Evolutionary conservation across 2,113 vertebrate genomes (phyloP).

Genomic region (Chelonoidis abingdonii): DNA sequence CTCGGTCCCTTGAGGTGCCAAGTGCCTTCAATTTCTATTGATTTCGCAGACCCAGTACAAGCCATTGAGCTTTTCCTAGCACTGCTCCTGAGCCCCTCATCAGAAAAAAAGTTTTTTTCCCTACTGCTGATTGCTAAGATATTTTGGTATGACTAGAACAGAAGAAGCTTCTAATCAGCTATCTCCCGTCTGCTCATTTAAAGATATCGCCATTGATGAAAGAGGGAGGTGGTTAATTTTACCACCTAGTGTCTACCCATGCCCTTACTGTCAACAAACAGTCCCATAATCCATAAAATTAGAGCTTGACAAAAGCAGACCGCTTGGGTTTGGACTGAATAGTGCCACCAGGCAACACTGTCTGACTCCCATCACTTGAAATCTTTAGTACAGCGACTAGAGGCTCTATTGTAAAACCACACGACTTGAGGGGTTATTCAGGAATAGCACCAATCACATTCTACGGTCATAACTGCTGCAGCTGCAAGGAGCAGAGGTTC

Average conservation of each 20-base stretch:
- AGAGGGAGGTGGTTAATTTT: slow-evolving; percentile 27
- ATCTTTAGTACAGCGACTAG: background rate
- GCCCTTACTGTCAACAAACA: background rate
- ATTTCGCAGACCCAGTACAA: accelerated
- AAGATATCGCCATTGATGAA: slow-evolving; percentile 4
- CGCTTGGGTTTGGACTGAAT: background rate
- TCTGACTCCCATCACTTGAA: background rate
- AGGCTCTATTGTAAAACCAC: background rate
- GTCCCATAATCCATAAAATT: background rate
- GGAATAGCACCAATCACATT: background rate
- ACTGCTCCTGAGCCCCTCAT: background rate
- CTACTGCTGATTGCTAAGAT: background rate
- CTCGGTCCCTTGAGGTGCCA: background rate
- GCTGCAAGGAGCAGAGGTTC: background rate
- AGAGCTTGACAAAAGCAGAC: background rate
- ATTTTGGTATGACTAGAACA: slow-evolving; percentile 17
- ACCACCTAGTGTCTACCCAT: background rate
- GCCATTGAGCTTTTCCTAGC: background rate
- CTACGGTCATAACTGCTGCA: background rate
- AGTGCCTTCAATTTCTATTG: background rate
- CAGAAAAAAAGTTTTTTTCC: background rate
- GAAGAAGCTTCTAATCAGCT: slow-evolving; percentile 3
- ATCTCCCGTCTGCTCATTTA: slow-evolving; percentile 37
- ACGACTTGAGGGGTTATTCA: background rate
- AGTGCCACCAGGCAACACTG: background rate